These are phyloP conservation scores for Dermolepida albohirtum DNA, from an alignment of 2,888 invertebrate species.

Conservation along the genomic window DNA sequence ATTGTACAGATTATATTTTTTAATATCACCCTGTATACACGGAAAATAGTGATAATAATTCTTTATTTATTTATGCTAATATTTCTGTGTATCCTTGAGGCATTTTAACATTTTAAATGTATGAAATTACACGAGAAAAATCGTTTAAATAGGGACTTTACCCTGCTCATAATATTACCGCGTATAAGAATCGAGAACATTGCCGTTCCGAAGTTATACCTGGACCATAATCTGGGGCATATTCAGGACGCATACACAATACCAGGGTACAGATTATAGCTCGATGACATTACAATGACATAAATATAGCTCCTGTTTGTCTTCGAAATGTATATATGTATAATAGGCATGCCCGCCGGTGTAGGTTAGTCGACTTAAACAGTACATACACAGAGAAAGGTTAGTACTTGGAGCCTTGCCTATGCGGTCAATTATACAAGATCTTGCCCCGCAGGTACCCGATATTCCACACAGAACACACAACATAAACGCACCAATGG, in stretches of 20 bases:
- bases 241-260: constrained; percentile 59
- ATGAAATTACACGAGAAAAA: no score
- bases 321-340: constrained; percentile 51
- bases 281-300: constrained; percentile 65
- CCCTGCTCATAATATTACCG: background rate
- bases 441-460: constrained; percentile 47
- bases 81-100: no score
- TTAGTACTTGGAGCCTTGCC: constrained; percentile 59
- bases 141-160: no score
- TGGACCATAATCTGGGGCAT: constrained; percentile 55
- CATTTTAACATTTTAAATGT: no score
- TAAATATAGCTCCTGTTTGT: constrained; percentile 64
- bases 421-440: constrained; percentile 57
- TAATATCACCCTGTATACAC: no score
- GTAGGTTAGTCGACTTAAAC: background rate
- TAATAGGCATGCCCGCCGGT: constrained; percentile 54
- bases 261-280: constrained; percentile 54
- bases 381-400: constrained; percentile 40
- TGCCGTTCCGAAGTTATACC: constrained; percentile 47
- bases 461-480: no score
- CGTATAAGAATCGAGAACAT: constrained; percentile 37
- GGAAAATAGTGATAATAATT: no score
- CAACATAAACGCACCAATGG: constrained; percentile 36
- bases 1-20: no score
- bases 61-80: no score